Base-by-base conservation (phyloP, 2,797 vertebrate genomes). In the Protonibea diacanthus region DNA sequence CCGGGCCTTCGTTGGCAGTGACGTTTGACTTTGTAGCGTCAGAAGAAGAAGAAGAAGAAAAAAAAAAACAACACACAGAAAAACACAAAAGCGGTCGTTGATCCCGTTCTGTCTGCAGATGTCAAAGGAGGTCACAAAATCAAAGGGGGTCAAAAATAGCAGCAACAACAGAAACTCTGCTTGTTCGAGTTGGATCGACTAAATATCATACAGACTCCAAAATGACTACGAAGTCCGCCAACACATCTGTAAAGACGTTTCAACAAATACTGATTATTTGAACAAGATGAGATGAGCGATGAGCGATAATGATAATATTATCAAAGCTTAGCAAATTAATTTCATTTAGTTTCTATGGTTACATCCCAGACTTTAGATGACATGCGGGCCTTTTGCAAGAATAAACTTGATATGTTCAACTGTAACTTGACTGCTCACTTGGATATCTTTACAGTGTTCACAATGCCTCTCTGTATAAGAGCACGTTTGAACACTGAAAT, bases 71-170 rank as follows among this genome's bases (percentile, higher is more conserved):
- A n/a, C n/a, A n/a, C n/a, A n/a, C n/a, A n/a, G n/a, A n/a, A 44
- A 3, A 44, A 83, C 56, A 75, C 18, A 62, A 40, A 76, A 76
- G 67, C 63, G 33, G 58, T 68, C 76, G 84, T 82, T 87, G 88
- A 40, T 83, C 87, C 23, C 58, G 40, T 91, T 93, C 60, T 77
- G 74, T 65, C 70, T 91, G 79, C 92, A 93, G 92, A 92, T 91
- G 92, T 91, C 80, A 88, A 93, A 92, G 73, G 88, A 90, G 92
- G 92, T 90, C 89, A 88, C 82, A 65, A 42, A 78, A 67, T 64
- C 4, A 25, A 78, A 81, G 53, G 68, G 55, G 78, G 80, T 76
- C 65, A 69, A 78, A 88, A 87, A 87, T 60, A 83, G 74, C 20
- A 85, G 14, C 83, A 61, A 60, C 48, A 47, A 40, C 20, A 49